phyloP scores from a whole-genome alignment of 2,888 invertebrate species.

The Neoitamus cyanurus region DNA sequence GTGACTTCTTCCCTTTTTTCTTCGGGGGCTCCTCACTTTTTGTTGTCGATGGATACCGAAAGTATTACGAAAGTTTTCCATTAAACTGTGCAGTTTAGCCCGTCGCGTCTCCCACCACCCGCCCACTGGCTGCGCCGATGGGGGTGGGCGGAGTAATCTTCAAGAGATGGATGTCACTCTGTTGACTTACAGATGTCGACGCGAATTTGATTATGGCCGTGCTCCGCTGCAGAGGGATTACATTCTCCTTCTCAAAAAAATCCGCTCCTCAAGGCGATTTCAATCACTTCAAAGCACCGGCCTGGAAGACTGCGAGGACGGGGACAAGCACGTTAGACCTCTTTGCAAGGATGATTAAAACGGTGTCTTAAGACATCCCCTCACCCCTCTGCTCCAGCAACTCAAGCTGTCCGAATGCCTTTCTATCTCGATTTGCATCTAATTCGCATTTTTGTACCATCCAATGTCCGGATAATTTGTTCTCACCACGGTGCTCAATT shows the following conservation, averaged over 20 bases:
- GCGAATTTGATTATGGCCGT: slow-evolving; percentile 26
- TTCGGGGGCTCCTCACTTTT: not conserved
- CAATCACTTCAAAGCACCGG: slow-evolving; percentile 30
- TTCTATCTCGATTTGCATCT: slow-evolving; percentile 24
- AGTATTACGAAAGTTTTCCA: slow-evolving; percentile 39
- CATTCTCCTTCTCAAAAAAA: not conserved
- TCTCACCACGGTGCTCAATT: slow-evolving; percentile 35
- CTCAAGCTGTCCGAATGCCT: not conserved
- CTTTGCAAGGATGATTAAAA: not conserved
- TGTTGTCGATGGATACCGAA: slow-evolving; percentile 24
- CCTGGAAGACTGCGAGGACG: not conserved
- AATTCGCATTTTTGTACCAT: slow-evolving; percentile 18
- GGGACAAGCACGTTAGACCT: not conserved
- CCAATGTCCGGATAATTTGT: slow-evolving; percentile 33
- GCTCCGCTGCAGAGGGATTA: not conserved
- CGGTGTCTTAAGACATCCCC: not conserved
- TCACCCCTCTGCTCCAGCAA: not conserved
- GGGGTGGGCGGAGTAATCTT: not conserved
- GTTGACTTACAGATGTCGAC: slow-evolving; percentile 15
- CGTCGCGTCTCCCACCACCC: not conserved
- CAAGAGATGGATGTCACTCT: slow-evolving; percentile 18
- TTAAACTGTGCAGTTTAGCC: not conserved
- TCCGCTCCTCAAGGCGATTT: not conserved
- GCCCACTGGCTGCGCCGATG: not conserved
- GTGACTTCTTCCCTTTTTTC: not conserved